Percentiles rank a stretch among this genome's conserved stretches.
Evolutionary conservation across 2,797 vertebrate genomes (phyloP).

Genomic region (Dallia pectoralis): DNA sequence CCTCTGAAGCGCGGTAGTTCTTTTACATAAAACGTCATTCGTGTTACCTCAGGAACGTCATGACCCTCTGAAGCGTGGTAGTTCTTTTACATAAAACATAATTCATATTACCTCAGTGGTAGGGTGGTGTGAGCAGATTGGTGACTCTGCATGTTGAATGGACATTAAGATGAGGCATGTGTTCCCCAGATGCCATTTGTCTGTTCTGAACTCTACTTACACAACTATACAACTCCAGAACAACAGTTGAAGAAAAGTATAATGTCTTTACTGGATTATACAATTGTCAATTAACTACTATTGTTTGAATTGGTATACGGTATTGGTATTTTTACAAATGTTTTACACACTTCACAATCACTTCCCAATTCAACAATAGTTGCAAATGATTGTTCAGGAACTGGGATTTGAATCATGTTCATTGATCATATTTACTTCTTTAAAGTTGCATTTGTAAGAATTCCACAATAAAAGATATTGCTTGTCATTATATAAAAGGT

Average conservation of each 20-base stretch:
- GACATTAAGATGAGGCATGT: conserved; percentile 19
- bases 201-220: conserved; percentile 16
- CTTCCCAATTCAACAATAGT: too few species aligned
- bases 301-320: conserved; percentile 23
- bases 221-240: conserved; percentile 17
- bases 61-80: conserved; percentile 1
- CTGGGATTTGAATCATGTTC: too few species aligned
- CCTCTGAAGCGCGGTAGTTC: too few species aligned
- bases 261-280: conserved; percentile 15
- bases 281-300: conserved; percentile 7
- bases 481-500: too few species aligned
- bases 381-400: too few species aligned
- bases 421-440: too few species aligned
- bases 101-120: conserved; percentile 9
- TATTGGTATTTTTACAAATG: conserved; percentile 23
- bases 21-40: too few species aligned
- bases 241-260: conserved; percentile 5
- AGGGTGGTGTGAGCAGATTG: conserved; percentile 8
- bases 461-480: too few species aligned
- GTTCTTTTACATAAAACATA: conserved; percentile 12
- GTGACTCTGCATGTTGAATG: conserved; percentile 2
- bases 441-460: too few species aligned
- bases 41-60: background rate
- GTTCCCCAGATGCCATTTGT: conserved; percentile 15
- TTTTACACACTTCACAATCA: conserved; percentile 11